Conservation (phyloP, 2,797 vertebrate genomes). For the Scomberomorus guttatus region DNA sequence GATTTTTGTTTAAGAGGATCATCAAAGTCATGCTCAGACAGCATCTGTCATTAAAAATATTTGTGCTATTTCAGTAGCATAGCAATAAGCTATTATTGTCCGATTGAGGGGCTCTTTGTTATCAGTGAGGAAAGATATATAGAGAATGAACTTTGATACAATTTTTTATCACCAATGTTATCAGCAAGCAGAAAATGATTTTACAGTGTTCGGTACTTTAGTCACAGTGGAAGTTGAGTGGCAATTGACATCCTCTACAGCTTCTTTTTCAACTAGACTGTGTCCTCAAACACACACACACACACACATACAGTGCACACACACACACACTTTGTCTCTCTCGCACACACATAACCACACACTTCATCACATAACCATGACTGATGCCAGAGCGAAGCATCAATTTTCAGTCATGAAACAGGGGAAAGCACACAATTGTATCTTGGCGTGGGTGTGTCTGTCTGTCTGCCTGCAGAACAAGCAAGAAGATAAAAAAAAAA, state of each 20-base stretch:
- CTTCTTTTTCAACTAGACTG: slow-evolving; percentile 8
- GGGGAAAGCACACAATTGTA: slow-evolving; percentile 29
- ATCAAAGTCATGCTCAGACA: slow-evolving; percentile 69
- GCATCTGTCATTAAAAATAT: slow-evolving; percentile 70
- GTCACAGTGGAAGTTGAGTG: slow-evolving; percentile 34
- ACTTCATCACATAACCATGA: slow-evolving; percentile 26
- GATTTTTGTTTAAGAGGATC: slow-evolving; percentile 74
- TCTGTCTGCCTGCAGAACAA: slow-evolving; percentile 40
- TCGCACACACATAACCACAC: slow-evolving; percentile 13
- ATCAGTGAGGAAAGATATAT: slow-evolving; percentile 6
- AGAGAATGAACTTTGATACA: slow-evolving; percentile 11
- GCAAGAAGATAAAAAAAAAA: slow-evolving; percentile 2
- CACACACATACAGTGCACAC: slow-evolving; percentile 8
- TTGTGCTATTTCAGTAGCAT: slow-evolving; percentile 60
- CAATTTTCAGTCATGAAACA: slow-evolving; percentile 42
- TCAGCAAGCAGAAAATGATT: slow-evolving; percentile 39
- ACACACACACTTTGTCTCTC: slow-evolving; percentile 5
- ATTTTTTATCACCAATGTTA: slow-evolving; percentile 16
- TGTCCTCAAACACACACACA: slow-evolving; percentile 9
- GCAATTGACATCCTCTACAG: slow-evolving; percentile 34
- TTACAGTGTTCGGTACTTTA: slow-evolving; percentile 30
- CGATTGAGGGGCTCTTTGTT: slow-evolving; percentile 40
- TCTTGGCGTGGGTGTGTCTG: slow-evolving; percentile 41
- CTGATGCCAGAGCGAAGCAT: slow-evolving; percentile 42
- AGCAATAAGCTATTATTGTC: slow-evolving; percentile 50